Conservation (phyloP, 2,888 invertebrate species). For the Catocala fraxini region DNA sequence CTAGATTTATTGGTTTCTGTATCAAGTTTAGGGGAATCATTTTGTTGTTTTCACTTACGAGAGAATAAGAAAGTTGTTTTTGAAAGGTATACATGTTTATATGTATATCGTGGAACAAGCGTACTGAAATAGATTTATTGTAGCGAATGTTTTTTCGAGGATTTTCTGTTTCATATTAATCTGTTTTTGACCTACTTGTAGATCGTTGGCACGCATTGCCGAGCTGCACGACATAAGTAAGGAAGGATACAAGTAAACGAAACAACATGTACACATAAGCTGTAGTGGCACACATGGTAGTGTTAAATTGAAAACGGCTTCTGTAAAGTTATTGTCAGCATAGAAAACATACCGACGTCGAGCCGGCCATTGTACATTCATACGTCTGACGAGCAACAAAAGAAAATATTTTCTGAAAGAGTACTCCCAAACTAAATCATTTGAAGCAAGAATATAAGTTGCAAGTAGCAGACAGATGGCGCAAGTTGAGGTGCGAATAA, state of each 20-base stretch:
- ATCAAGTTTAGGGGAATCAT: constrained; percentile 70
- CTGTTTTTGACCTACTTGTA: neutral
- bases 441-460: constrained; percentile 84
- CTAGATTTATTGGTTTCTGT: constrained; percentile 77
- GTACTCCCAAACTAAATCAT: constrained; percentile 84
- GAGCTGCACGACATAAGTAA: neutral
- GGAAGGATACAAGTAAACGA: neutral
- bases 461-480: constrained; percentile 74
- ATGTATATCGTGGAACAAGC: constrained; percentile 20
- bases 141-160: constrained; percentile 20
- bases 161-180: constrained; percentile 18
- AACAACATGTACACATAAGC: neutral
- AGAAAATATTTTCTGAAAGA: constrained; percentile 83
- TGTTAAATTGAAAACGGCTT: constrained; percentile 50
- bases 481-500: constrained; percentile 83
- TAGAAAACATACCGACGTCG: constrained; percentile 51
- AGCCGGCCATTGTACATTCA: constrained; percentile 74
- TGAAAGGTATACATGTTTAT: constrained; percentile 23
- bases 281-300: constrained; percentile 22
- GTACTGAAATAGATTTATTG: constrained; percentile 39
- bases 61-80: constrained; percentile 45
- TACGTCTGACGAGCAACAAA: constrained; percentile 75
- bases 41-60: constrained; percentile 67
- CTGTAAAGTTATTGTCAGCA: constrained; percentile 59
- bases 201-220: neutral